A percentile compares a stretch with the other conserved stretches of the same genome.
phyloP scores from a whole-genome alignment of 2,888 invertebrate genomes.

The Xestia sexstrigata region DNA sequence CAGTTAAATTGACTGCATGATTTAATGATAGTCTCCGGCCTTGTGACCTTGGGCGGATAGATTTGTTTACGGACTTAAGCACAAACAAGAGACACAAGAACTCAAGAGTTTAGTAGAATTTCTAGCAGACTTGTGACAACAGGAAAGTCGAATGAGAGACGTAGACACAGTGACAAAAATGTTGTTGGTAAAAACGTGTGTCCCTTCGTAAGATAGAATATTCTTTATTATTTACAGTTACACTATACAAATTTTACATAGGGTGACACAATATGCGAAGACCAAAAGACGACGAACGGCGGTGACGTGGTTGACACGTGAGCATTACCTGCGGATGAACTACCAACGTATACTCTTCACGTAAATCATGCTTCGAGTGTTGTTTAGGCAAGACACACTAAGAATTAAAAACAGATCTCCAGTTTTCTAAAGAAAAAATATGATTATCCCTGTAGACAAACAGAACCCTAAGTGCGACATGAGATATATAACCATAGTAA shows the following conservation, averaged over 20 bases:
- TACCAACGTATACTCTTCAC: neutral
- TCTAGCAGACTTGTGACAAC: neutral
- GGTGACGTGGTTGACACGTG: neutral
- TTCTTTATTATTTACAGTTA: no score
- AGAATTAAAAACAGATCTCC: neutral
- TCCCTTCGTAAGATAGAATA: no score
- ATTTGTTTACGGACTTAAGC: slow-evolving; percentile 22
- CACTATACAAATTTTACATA: neutral
- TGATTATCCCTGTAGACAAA: neutral
- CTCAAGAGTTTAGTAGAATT: neutral
- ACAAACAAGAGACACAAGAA: neutral
- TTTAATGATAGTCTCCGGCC: slow-evolving; percentile 23
- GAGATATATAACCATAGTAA: neutral
- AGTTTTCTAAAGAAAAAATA: neutral
- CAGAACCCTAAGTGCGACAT: neutral
- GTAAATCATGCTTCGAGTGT: neutral
- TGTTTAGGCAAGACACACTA: neutral
- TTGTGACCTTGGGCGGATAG: slow-evolving; percentile 15
- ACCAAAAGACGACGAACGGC: neutral
- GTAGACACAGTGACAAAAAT: neutral
- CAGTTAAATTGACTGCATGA: slow-evolving; percentile 26
- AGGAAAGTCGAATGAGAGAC: neutral
- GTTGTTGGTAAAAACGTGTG: neutral
- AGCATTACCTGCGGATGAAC: neutral
- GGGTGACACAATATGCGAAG: neutral